These are phyloP conservation scores for Hyla sarda DNA, from an alignment of 2,113 vertebrate genomes.

Conservation along the genomic window DNA sequence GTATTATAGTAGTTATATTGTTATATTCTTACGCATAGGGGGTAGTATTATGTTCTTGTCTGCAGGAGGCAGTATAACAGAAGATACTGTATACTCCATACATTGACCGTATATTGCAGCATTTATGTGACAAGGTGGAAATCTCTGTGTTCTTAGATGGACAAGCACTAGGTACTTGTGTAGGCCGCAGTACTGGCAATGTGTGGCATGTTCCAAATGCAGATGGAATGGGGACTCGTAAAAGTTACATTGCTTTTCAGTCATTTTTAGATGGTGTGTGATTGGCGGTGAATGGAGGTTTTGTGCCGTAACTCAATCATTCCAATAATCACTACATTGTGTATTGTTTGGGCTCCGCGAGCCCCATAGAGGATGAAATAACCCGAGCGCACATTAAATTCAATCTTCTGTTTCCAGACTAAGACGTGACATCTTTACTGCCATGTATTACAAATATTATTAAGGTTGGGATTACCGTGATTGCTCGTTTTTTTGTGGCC, in stretches of 20 bases:
- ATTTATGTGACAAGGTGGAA: not conserved
- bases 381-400: slow-evolving; percentile 2
- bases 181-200: slow-evolving; percentile 65
- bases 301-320: slow-evolving; percentile 61
- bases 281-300: slow-evolving; percentile 59
- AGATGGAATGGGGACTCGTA: slow-evolving; percentile 71
- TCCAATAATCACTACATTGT: slow-evolving; percentile 48
- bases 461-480: slow-evolving; percentile 46
- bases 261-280: slow-evolving; percentile 54
- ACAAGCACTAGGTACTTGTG: slow-evolving; percentile 65
- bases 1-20: not conserved
- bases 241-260: slow-evolving; percentile 62
- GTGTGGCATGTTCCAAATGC: slow-evolving; percentile 57
- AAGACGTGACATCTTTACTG: slow-evolving; percentile 49
- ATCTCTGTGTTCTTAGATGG: not conserved
- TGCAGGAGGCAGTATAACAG: not conserved
- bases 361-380: not conserved
- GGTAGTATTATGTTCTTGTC: too few relatives aligned
- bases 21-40: not conserved
- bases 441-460: slow-evolving; percentile 49
- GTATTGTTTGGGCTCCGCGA: slow-evolving; percentile 62
- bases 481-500: slow-evolving; percentile 30
- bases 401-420: slow-evolving; percentile 33
- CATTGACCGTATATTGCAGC: not conserved
- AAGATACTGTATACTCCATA: too few relatives aligned